phyloP scores from a whole-genome alignment of 1,140 invertebrate genomes.

The Pollicipes pollicipes region DNA sequence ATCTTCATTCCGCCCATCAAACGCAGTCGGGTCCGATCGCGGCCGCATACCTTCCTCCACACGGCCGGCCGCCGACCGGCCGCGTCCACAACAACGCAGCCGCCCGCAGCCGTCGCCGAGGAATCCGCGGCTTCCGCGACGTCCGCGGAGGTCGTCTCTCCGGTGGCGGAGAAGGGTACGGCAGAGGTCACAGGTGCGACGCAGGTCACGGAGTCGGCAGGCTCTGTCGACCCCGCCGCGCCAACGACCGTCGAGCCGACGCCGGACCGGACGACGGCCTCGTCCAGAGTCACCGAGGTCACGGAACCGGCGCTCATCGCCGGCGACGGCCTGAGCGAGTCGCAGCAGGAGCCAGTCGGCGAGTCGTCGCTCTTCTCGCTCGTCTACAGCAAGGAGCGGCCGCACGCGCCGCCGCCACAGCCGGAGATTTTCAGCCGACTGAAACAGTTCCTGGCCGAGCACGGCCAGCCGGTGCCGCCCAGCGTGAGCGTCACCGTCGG shows the following conservation, averaged over 20 bases:
- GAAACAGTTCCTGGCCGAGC: not conserved
- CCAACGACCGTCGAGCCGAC: no score
- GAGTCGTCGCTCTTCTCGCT: not conserved
- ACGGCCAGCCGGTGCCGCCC: not conserved
- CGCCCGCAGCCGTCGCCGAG: not conserved
- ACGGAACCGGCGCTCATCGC: not conserved
- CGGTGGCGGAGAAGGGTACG: no score
- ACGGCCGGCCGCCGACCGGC: no score
- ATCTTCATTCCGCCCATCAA: not conserved
- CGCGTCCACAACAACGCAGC: not conserved
- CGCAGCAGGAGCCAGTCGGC: not conserved
- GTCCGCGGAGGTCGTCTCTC: no score
- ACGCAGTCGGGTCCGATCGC: not conserved
- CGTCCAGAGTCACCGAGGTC: not conserved
- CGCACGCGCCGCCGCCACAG: not conserved
- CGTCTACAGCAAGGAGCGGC: slow-evolving; percentile 4
- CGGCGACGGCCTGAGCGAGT: not conserved
- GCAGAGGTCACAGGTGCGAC: no score
- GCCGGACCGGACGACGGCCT: not conserved
- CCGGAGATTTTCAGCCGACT: not conserved
- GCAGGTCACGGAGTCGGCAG: no score
- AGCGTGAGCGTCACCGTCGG: not conserved
- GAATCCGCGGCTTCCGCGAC: no score
- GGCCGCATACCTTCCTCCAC: not conserved
- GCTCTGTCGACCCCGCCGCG: no score